Conservation (phyloP, 2,888 invertebrate genomes). For the Pteria penguin region DNA sequence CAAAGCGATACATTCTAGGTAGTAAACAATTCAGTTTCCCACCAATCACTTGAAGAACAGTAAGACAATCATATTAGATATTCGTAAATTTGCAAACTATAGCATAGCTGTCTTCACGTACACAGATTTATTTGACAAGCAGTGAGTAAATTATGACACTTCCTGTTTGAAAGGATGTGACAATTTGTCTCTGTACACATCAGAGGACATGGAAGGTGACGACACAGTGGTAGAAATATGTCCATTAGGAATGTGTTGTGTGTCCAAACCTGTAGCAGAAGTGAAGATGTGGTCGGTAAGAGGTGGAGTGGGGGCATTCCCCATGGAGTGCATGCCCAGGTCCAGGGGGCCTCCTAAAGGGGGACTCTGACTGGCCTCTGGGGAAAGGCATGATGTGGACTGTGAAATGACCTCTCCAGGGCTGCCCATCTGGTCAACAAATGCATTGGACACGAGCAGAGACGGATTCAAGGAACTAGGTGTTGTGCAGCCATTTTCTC, state of each 20-base stretch:
- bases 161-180: conserved; percentile 58
- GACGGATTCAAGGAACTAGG: conserved; percentile 32
- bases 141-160: conserved; percentile 40
- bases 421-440: conserved; percentile 23
- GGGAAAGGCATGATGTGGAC: conserved; percentile 24
- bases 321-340: conserved; percentile 42
- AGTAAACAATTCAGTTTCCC: too few relatives aligned
- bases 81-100: too few relatives aligned
- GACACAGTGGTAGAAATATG: conserved; percentile 40
- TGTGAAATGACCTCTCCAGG: conserved; percentile 30
- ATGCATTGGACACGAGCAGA: conserved; percentile 13
- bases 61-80: too few relatives aligned
- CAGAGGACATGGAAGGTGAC: conserved; percentile 37
- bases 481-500: conserved; percentile 20
- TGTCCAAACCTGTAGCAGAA: conserved; percentile 26
- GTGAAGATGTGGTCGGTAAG: conserved; percentile 55
- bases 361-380: conserved; percentile 41
- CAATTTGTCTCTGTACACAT: conserved; percentile 50
- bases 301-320: conserved; percentile 54
- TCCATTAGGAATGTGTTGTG: conserved; percentile 38
- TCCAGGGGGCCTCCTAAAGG: conserved; percentile 44
- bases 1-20: too few relatives aligned
- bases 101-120: too few relatives aligned
- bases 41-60: too few relatives aligned
- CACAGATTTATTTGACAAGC: too few relatives aligned